phyloP scores from a whole-genome alignment of 2,888 invertebrate species.

The Sminthurinus aureus region DNA sequence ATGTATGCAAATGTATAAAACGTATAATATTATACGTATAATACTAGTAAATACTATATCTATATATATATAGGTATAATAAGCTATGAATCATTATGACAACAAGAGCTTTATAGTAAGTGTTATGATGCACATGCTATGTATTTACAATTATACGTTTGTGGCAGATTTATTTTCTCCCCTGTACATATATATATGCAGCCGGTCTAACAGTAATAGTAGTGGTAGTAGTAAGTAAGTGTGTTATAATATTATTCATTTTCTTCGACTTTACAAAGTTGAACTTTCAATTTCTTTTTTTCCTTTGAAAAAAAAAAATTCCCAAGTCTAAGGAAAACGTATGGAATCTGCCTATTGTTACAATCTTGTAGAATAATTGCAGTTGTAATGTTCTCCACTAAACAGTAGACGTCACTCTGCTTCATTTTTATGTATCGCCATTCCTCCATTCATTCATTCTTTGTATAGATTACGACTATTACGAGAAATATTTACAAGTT shows the following conservation, averaged over 20 bases:
- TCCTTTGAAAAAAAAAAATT: conserved; percentile 17
- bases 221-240: too few species aligned
- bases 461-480: too few species aligned
- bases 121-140: background rate
- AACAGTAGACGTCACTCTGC: too few species aligned
- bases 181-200: conserved; percentile 22
- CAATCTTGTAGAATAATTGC: background rate
- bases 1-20: background rate
- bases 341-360: background rate
- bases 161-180: conserved; percentile 3
- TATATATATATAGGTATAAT: too few species aligned
- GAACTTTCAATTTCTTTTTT: conserved; percentile 27
- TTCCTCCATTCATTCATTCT: too few species aligned
- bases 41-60: background rate
- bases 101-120: background rate
- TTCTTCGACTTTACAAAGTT: conserved; percentile 6
- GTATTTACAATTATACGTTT: background rate
- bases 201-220: conserved; percentile 9
- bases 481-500: too few species aligned
- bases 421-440: too few species aligned
- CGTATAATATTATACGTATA: background rate
- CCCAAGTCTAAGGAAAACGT: conserved; percentile 10
- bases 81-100: background rate
- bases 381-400: background rate
- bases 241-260: conserved; percentile 1